Evolutionary conservation across 2,888 invertebrate genomes (phyloP), one percentile per base, ranked within the genome.

Genomic region (Branchipolynoe longqiensis): DNA sequence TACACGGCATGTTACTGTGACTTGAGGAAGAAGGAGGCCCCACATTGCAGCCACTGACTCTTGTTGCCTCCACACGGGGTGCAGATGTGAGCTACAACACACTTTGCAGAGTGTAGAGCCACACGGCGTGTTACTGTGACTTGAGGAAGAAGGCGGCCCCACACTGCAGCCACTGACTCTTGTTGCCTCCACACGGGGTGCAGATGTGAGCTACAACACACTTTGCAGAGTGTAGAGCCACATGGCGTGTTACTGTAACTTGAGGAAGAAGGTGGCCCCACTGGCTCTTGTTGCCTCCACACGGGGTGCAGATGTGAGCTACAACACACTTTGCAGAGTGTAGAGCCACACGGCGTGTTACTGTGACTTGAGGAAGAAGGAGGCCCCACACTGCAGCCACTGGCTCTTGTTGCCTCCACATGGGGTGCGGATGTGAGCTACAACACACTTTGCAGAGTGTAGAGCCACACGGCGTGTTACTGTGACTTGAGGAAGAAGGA

Each of bases 331-430:
- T n/a, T n/a, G n/a, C n/a, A n/a, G n/a, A n/a, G n/a, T n/a, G n/a
- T n/a, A n/a, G n/a, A n/a, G n/a, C n/a, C n/a, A n/a, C n/a, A n/a
- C n/a, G n/a, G n/a, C n/a, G n/a, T n/a, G n/a, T n/a, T 82, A 85
- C 38, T 85, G 78, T 6, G 38, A 8, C 41, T 81, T 83, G 41
- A 96, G 93, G 94, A 95, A 96, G 85, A 96, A 94, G 3, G 96
- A 96, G 3, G 95, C 94, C 74, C 96, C 96, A 84, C 95, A 94
- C 91, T 95, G 95, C 73, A 95, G 94, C 96, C 96, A 96, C 89
- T 95, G 94, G 84, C 94, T 94, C 81, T 91, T 90, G 81, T 93
- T 94, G 1, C 93, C 91, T 31, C 93, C 92, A 89, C 95, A 95
- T 0, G 95, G 95, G 33, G 95, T 92, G 81, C 94, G 94, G 69